Base-by-base conservation (phyloP, 2,888 invertebrate genomes). In the Ischnura elegans region DNA sequence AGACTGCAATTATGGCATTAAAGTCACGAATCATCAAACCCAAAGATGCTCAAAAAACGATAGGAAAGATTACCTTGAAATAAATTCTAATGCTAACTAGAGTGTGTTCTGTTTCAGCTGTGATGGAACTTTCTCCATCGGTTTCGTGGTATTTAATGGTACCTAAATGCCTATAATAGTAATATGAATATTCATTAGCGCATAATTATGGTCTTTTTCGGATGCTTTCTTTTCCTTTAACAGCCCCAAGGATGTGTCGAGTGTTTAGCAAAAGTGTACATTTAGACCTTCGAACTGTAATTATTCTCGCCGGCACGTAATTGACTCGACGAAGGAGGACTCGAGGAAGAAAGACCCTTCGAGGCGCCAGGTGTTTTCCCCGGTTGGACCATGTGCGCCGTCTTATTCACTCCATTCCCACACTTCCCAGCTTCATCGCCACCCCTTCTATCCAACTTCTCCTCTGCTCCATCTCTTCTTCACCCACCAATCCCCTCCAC, bases 311-410 rank as follows among this genome's bases (percentile, higher is more conserved):
- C 61, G 43, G 13, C 3, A 61, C n/a, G 90, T 36, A 43, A 90
- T 90, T 90, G 66, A 90, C 43, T 90, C 55, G 43, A 66, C 42
- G 42, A 16, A 51, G 0, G 87, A 42, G 21, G 90, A 25, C 61
- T 61, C 19, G 87, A 87, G 61, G 36, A 90, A 19, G 51, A 51
- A 51, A 51, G 51, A 51, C 51, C 13, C 51, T 51, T 29, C n/a
- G 36, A 29, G 90, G 90, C 90, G 90, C 90, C 90, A 90, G 90
- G 90, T 90, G 90, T 66, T 90, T n/a, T 6, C 43, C 42, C 45
- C 25, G n/a, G n/a, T n/a, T n/a, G n/a, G n/a, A n/a, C n/a, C n/a
- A n/a, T n/a, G n/a, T n/a, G n/a, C 5, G 25, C 47, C 47, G 47
- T 47, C 16, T 47, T 47, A 6, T 47, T 16, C 47, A 6, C 25